A percentile compares a stretch with the other conserved stretches of the same genome.
phyloP scores from a whole-genome alignment of 2,888 invertebrate genomes.

The Mechanitis mazaeus region DNA sequence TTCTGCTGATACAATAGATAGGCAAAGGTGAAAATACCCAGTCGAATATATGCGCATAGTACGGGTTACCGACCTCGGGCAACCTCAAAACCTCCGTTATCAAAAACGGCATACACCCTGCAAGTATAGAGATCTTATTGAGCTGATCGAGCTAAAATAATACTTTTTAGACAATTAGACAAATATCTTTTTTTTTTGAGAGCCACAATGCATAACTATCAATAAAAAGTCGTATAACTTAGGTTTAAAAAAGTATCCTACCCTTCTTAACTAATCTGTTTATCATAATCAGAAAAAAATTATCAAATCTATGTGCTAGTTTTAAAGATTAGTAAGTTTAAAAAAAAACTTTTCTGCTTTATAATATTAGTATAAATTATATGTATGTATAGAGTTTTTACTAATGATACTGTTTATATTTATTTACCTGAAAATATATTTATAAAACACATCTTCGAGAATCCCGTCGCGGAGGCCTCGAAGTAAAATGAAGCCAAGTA shows the following conservation, averaged over 20 bases:
- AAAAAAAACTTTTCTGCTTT: neutral
- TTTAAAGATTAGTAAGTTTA: no score
- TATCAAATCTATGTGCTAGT: no score
- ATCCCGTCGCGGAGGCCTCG: conserved; percentile 84
- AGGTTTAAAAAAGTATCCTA: no score
- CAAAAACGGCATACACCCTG: conserved; percentile 84
- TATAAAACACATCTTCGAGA: conserved; percentile 83
- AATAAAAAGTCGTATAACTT: no score
- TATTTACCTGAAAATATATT: conserved; percentile 78
- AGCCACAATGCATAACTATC: no score
- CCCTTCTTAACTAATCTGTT: no score
- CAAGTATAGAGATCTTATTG: conserved; percentile 5
- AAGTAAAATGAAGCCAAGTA: conserved; percentile 84
- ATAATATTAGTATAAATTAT: neutral
- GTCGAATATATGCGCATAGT: conserved; percentile 79
- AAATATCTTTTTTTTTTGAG: no score
- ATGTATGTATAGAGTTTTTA: no score
- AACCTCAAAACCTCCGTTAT: conserved; percentile 82
- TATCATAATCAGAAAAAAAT: no score
- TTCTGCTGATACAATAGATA: conserved; percentile 72
- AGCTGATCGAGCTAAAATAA: no score
- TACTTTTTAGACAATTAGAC: no score
- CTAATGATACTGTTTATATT: neutral
- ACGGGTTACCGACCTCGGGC: conserved; percentile 78
- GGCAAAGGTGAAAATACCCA: conserved; percentile 85